Evolutionary conservation across 2,888 invertebrate genomes (phyloP).

Genomic region (Pseudococcus jackbeardsleyi): DNA sequence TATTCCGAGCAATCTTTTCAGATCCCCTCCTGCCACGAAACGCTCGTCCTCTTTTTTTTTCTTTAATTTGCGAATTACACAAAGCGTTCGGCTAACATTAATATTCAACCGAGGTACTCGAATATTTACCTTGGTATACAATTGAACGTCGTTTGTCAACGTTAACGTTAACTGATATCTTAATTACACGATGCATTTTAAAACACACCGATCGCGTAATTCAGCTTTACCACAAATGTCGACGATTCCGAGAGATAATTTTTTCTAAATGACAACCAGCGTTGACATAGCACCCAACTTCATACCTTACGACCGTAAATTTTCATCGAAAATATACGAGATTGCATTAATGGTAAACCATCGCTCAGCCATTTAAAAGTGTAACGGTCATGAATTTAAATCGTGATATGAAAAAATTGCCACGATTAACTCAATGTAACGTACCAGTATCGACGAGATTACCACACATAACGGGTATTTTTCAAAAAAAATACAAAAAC

Average conservation of each 20-base stretch:
- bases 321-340: background rate
- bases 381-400: background rate
- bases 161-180: conserved; percentile 35
- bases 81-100: conserved; percentile 29
- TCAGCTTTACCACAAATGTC: background rate
- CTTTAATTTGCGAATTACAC: conserved; percentile 50
- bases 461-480: conserved; percentile 6
- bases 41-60: conserved; percentile 36
- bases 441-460: background rate
- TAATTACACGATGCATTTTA: conserved; percentile 44
- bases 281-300: background rate
- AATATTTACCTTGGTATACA: conserved; percentile 43
- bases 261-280: background rate
- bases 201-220: background rate
- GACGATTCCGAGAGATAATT: background rate
- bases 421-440: background rate
- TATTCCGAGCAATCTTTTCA: conserved; percentile 11
- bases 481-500: background rate
- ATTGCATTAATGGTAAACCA: background rate
- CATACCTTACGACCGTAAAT: background rate
- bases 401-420: background rate
- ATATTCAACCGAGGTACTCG: conserved; percentile 36
- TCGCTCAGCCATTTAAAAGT: background rate
- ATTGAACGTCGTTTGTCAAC: conserved; percentile 44
- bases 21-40: background rate